Base-by-base conservation (phyloP, 2,113 vertebrate genomes). In the Caloenas nicobarica region DNA sequence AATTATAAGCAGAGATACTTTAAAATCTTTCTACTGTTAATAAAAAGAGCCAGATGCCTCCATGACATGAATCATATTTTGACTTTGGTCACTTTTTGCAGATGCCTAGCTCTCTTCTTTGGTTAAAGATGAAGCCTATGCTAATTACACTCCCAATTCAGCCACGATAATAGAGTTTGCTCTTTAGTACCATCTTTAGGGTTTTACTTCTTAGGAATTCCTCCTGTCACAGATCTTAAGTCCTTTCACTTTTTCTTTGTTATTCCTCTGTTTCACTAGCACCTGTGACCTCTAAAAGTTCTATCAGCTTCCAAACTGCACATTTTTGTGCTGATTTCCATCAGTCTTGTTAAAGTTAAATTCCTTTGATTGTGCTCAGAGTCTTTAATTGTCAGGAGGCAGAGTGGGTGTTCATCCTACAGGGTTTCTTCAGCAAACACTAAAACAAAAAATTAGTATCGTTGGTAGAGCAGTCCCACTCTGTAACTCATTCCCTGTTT, bases 1-100 rank as follows among this genome's bases (percentile, higher is more conserved):
- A 93, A 95, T 93, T 88, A 80, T n/a, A 77, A 88, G 31, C 56
- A 86, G 66, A 79, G 50, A 80, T 73, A 81, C 78, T 94, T 91
- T 33, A 80, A 89, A 86, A 50, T 69, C 62, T 28, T 81, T 71
- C 68, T 85, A 51, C 57, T 76, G 66, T 14, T 91, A 93, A 95
- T 82, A 76, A 89, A 83, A 86, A 69, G 26, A 91, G 64, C 1
- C 56, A 78, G 76, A 85, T 44, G 82, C n/a, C 23, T 81, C 72
- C 40, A 18, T 18, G 18, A n/a, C 17, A 58, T 29, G 64, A 93
- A 88, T 86, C 31, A 54, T 62, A 74, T 78, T 90, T 90, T 94
- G 19, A 93, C 68, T 94, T 74, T 76, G 66, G 40, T 83, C 71
- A 88, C n/a, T 91, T 51, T 81, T 78, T 66, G 40, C 21, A 58